These are phyloP conservation scores for Trichonephila clavata DNA, from an alignment of 1,140 invertebrate genomes.

Conservation along the genomic window DNA sequence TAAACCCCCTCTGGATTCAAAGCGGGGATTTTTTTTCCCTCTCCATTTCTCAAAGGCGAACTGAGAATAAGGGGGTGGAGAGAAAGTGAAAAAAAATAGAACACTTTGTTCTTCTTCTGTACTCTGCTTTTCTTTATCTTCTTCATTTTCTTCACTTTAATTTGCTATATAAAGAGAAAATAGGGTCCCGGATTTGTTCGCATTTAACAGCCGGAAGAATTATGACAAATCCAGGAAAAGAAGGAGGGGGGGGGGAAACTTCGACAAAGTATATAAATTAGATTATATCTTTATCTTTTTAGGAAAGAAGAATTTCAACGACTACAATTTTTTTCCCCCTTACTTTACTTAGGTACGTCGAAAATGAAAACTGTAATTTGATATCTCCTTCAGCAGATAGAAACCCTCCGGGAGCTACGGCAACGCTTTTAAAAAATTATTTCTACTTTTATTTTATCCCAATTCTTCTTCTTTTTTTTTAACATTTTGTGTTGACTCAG, in stretches of 20 bases:
- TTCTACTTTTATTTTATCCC: not conserved
- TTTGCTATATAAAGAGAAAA: conserved; percentile 38
- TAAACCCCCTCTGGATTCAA: conserved; percentile 28
- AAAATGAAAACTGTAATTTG: conserved; percentile 39
- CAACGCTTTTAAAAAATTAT: conserved; percentile 36
- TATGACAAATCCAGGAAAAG: conserved; percentile 4
- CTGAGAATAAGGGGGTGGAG: not conserved
- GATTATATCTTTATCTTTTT: conserved; percentile 4
- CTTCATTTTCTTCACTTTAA: conserved; percentile 36
- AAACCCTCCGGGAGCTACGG: not conserved
- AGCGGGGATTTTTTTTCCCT: not conserved
- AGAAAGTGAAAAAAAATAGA: not conserved
- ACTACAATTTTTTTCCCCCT: not conserved
- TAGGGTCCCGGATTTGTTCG: conserved; percentile 4
- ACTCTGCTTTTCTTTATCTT: not conserved
- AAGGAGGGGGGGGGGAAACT: not conserved
- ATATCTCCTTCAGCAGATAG: not conserved
- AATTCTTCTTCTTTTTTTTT: not conserved
- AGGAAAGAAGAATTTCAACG: conserved; percentile 4
- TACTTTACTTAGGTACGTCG: not conserved
- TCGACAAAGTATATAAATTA: conserved; percentile 18
- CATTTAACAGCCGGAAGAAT: conserved; percentile 15
- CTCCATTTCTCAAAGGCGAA: too few relatives aligned
- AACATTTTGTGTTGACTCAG: conserved; percentile 4
- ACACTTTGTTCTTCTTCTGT: not conserved